Percentiles rank a stretch among this genome's conserved stretches.
phyloP scores from a whole-genome alignment of 2,113 vertebrate species.

The Syngnathoides biaculeatus region DNA sequence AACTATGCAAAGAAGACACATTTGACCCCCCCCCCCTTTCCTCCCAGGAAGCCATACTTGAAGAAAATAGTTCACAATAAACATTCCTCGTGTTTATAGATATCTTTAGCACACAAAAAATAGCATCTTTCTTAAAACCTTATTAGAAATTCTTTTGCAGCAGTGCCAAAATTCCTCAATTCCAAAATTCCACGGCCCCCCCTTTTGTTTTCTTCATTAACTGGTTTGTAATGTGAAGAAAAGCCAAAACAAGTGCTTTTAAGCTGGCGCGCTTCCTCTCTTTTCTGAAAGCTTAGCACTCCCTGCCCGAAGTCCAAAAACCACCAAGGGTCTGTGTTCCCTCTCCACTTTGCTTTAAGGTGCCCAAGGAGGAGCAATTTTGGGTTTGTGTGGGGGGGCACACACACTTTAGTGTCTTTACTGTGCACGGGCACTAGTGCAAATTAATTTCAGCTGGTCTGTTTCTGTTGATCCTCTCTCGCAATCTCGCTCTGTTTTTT shows the following conservation, averaged over 20 bases:
- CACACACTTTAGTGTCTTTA: conserved; percentile 56
- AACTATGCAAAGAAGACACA: conserved; percentile 65
- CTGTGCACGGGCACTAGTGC: conserved; percentile 74
- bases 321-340: conserved; percentile 19
- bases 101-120: conserved; percentile 57
- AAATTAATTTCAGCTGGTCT: conserved; percentile 72
- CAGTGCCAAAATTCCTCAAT: conserved; percentile 64
- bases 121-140: conserved; percentile 68
- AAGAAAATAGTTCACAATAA: conserved; percentile 57
- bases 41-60: conserved; percentile 59
- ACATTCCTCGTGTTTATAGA: conserved; percentile 54
- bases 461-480: conserved; percentile 34
- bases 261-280: conserved; percentile 53
- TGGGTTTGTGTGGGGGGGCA: conserved; percentile 51
- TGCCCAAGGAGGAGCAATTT: conserved; percentile 63
- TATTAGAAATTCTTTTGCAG: conserved; percentile 71
- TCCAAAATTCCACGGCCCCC: conserved; percentile 46
- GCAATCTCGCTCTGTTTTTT: conserved; percentile 31
- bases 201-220: conserved; percentile 48
- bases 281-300: conserved; percentile 58
- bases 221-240: conserved; percentile 54
- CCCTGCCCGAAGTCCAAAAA: neutral
- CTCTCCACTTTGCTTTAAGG: conserved; percentile 59
- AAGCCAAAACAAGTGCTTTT: conserved; percentile 55
- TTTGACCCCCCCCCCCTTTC: conserved; percentile 26